Base-by-base conservation (phyloP, 2,797 vertebrate species). In the Melanotaenia pygmaea region DNA sequence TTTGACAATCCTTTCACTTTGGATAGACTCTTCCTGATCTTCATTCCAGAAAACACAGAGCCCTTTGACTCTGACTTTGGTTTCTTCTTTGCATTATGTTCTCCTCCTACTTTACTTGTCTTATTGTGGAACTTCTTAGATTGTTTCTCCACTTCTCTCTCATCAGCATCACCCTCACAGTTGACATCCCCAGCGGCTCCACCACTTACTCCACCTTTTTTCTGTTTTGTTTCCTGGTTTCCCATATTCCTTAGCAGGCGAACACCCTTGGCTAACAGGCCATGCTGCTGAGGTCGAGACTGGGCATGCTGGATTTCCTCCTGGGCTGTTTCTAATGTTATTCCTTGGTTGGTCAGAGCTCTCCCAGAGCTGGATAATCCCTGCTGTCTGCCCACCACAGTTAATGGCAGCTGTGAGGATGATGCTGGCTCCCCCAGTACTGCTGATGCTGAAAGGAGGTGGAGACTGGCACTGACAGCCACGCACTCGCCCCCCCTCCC, bases 221-320 rank as follows among this genome's bases (percentile, higher is more conserved):
- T 98, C 57, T 95, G 96, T 90, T 97, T 99, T 10, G 95, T 94
- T 74, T 99, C 97, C 90, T 98, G 97, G 89, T 98, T 98, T 53
- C 98, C 97, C 98, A 99, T 99, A 90, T 89, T 95, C 88, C 85
- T 94, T 62, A 70, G 80, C 79, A 91, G 91, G 28, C 84, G 93
- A 62, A 80, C 91, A 32, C 94, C 91, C 69, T 87, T 92, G 3
- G 89, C 88, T 83, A 94, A 94, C 90, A 97, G 90, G 94, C 95
- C 96, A 95, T 96, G 80, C 66, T 93, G 89, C 76, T 92, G 93
- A 86, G 91, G 88, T 85, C 90, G 91, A 79, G 77, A 74, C 75
- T 88, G 89, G 77, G 72, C 84, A 80, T 84, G 71, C 70, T 84
- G 77, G 30, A 47, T 50, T 66, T 86, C 84, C 54, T 85, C 86